Conservation (phyloP, 2,797 vertebrate species). For the Propithecus deckenii region DNA sequence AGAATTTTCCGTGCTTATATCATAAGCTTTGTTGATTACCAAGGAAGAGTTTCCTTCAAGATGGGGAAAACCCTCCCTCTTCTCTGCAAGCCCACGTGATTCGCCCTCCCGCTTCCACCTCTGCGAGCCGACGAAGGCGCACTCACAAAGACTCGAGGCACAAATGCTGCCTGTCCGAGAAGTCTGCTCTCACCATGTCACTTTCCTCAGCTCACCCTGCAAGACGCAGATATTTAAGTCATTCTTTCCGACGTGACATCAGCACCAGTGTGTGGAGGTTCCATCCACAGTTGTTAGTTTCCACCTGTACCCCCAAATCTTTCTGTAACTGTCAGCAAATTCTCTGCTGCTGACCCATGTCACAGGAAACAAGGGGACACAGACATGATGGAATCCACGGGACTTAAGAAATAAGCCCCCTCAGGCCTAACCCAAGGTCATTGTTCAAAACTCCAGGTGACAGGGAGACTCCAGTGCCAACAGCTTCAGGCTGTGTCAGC, state of each 20-base stretch:
- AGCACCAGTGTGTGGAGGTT: background rate
- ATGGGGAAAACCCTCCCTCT: background rate
- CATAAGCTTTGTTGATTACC: constrained; percentile 29
- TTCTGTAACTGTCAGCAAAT: background rate
- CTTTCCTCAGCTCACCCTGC: background rate
- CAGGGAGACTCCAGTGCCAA: background rate
- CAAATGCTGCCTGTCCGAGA: background rate
- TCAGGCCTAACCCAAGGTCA: background rate
- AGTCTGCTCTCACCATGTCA: background rate
- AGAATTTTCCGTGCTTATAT: constrained; percentile 31
- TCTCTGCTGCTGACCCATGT: background rate
- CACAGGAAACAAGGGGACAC: background rate
- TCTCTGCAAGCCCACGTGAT: background rate
- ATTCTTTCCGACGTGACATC: background rate
- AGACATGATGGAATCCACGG: background rate
- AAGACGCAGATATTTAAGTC: background rate
- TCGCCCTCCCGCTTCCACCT: background rate
- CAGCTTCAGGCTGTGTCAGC: background rate
- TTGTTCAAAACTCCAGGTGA: background rate
- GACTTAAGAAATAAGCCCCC: background rate
- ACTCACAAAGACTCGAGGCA: background rate
- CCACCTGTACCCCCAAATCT: background rate
- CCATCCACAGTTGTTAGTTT: background rate
- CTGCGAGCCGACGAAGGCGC: background rate
- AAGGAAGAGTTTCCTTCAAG: constrained; percentile 19